Percentiles rank a stretch among this genome's conserved stretches.
Conservation (phyloP, 1,140 invertebrate genomes). For the Kradibia gibbosae region DNA sequence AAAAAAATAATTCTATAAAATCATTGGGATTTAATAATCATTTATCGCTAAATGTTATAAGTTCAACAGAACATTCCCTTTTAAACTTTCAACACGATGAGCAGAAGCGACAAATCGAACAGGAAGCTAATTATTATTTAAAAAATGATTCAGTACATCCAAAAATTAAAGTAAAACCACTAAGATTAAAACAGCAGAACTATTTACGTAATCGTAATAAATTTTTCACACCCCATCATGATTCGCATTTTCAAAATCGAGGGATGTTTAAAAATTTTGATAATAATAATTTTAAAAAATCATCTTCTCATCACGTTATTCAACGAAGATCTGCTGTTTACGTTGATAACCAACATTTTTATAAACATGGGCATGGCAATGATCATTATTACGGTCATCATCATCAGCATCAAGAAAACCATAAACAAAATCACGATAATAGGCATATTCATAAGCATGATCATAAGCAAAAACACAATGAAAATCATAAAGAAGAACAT, state of each 20-base stretch:
- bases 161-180: neutral
- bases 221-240: no score
- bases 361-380: slow-evolving; percentile 8
- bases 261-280: neutral
- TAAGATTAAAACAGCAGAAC: neutral
- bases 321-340: slow-evolving; percentile 2
- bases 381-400: slow-evolving; percentile 28
- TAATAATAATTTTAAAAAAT: slow-evolving; percentile 4
- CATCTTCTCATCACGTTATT: slow-evolving; percentile 9
- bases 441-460: slow-evolving; percentile 8
- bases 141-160: neutral
- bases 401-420: slow-evolving; percentile 24
- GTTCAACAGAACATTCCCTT: slow-evolving; percentile 4
- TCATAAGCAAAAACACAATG: slow-evolving; percentile 19
- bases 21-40: slow-evolving; percentile 20
- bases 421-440: slow-evolving; percentile 27
- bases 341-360: slow-evolving; percentile 5
- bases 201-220: neutral
- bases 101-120: slow-evolving; percentile 7
- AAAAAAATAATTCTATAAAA: slow-evolving; percentile 4
- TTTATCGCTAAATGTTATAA: neutral
- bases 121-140: neutral
- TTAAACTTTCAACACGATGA: neutral
- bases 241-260: neutral
- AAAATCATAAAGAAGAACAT: slow-evolving; percentile 20